phyloP scores from a whole-genome alignment of 2,797 vertebrate genomes.

The Typhlichthys eigenmanni region DNA sequence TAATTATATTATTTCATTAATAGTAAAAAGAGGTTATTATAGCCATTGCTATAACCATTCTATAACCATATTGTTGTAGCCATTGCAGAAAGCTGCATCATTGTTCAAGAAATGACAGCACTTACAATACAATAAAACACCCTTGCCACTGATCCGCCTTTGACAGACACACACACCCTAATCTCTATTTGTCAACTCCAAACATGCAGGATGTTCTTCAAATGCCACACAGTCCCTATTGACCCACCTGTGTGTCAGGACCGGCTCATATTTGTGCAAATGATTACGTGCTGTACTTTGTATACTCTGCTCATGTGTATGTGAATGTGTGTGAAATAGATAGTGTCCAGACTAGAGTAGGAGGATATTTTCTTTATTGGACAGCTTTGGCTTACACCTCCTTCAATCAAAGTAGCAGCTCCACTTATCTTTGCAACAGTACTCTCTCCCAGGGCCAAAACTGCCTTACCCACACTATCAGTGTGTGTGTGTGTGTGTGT shows the following conservation, averaged over 20 bases:
- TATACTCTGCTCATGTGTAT: neutral
- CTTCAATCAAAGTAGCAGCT: neutral
- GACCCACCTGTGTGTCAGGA: slow-evolving; percentile 36
- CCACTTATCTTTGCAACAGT: neutral
- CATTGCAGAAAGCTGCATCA: neutral
- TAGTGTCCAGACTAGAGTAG: neutral
- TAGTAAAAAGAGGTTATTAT: too few relatives aligned
- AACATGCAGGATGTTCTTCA: slow-evolving; percentile 42
- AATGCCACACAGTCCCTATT: slow-evolving; percentile 24
- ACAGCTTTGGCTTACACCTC: slow-evolving; percentile 8
- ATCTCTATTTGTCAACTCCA: slow-evolving; percentile 42
- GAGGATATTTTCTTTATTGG: slow-evolving; percentile 10
- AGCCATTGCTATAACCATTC: too few relatives aligned
- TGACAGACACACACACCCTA: slow-evolving; percentile 16
- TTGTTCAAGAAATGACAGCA: too few relatives aligned
- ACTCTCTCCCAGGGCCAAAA: slow-evolving; percentile 5
- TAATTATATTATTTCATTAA: too few relatives aligned
- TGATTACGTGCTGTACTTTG: neutral
- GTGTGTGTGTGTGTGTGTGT: neutral
- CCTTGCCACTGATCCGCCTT: slow-evolving; percentile 22
- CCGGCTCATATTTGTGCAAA: slow-evolving; percentile 23
- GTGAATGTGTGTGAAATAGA: neutral
- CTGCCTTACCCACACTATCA: slow-evolving; percentile 1
- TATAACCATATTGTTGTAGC: too few relatives aligned
- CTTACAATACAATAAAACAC: neutral